These are phyloP conservation scores for Caenorhabditis angaria DNA, from an alignment of 2,888 invertebrate genomes.

Conservation along the genomic window DNA sequence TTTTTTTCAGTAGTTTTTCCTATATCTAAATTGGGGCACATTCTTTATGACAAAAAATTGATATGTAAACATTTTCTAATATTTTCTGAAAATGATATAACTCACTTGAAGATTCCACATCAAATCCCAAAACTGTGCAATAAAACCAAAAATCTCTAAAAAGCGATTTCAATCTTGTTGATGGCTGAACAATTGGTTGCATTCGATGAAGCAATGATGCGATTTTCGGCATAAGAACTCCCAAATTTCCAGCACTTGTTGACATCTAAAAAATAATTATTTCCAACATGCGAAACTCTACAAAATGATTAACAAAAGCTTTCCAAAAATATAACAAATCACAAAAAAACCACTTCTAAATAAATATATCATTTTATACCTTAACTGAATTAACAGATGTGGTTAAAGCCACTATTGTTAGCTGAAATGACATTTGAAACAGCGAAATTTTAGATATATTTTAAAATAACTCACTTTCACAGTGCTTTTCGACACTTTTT, in stretches of 20 bases:
- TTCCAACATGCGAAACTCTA: neutral
- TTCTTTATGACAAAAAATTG: no score
- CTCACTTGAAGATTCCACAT: constrained; percentile 78
- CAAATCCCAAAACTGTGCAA: constrained; percentile 98
- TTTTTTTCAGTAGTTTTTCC: no score
- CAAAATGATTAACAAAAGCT: constrained; percentile 7
- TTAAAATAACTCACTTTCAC: constrained; percentile 75
- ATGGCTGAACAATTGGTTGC: constrained; percentile 87
- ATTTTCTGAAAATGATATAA: no score
- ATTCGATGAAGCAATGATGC: constrained; percentile 86
- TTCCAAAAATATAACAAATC: constrained; percentile 9
- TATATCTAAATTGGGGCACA: no score
- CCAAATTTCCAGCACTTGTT: constrained; percentile 94
- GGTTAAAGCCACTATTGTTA: constrained; percentile 56
- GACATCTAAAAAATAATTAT: constrained; percentile 80
- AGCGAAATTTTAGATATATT: neutral
- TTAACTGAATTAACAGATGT: constrained; percentile 55
- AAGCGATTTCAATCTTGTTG: constrained; percentile 86
- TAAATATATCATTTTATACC: constrained; percentile 40
- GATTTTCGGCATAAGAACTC: constrained; percentile 96
- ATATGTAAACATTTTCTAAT: no score
- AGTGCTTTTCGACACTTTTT: constrained; percentile 82
- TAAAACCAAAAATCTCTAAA: constrained; percentile 96
- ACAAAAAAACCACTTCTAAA: constrained; percentile 5
- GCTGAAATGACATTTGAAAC: constrained; percentile 34